These are phyloP conservation scores for Melieria omissa DNA, from an alignment of 2,888 invertebrate species.

Conservation along the genomic window DNA sequence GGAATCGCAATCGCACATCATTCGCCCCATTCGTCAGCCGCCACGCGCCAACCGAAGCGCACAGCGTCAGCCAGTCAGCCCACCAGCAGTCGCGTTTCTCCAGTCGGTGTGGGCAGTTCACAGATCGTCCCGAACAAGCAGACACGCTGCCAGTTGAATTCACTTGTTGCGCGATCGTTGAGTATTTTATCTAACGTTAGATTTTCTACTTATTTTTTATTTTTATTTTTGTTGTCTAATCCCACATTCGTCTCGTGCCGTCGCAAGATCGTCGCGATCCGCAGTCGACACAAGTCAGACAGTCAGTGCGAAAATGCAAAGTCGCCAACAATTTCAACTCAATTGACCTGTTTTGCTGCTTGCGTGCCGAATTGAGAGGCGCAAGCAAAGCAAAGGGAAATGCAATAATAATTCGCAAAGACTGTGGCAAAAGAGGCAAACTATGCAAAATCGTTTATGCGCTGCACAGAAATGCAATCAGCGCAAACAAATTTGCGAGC, in stretches of 20 bases:
- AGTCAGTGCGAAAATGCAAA: constrained; percentile 27
- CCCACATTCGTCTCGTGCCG: neutral
- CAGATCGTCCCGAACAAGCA: too few species aligned
- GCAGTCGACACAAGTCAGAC: constrained; percentile 7
- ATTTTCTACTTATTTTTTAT: neutral
- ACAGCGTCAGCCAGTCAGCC: neutral
- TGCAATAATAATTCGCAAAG: too few species aligned
- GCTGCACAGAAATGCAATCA: too few species aligned
- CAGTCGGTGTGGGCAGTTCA: constrained; percentile 53
- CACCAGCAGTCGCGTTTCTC: constrained; percentile 55
- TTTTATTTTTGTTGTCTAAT: neutral
- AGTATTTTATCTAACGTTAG: neutral
- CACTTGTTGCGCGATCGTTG: constrained; percentile 10
- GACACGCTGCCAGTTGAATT: neutral
- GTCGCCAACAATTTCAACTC: constrained; percentile 38
- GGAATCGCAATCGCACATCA: neutral
- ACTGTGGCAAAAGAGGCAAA: too few species aligned
- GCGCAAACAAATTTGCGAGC: too few species aligned
- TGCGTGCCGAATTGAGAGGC: too few species aligned
- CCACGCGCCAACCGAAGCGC: neutral
- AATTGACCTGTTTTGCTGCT: constrained; percentile 51
- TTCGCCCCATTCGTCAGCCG: neutral
- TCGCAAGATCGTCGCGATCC: neutral
- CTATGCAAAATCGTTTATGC: too few species aligned
- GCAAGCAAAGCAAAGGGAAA: too few species aligned